Base-by-base conservation (phyloP, 1,140 invertebrate genomes). In the Pogonomyrmex barbatus region DNA sequence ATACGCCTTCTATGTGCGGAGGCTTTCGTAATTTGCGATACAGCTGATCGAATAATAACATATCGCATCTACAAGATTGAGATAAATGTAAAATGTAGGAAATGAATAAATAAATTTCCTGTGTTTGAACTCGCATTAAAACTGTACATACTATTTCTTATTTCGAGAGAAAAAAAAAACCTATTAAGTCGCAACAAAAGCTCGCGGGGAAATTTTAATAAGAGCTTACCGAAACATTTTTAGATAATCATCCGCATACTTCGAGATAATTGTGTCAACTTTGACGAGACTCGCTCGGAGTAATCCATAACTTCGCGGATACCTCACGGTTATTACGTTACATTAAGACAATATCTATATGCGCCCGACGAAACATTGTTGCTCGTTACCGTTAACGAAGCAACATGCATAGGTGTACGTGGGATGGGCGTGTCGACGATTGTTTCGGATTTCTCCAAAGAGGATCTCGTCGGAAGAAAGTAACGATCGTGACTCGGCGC, bases 401-500 rank as follows among this genome's bases (percentile, higher is more conserved):
- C 63, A 63, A 24, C 65, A 47, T 65, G 65, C 36, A 73, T 52
- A 47, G 30, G 73, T 77, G 50, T 81, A 70, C 73, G 77, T 77
- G 24, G 24, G 33, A 77, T 89, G 79, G 88, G 88, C 82, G 89
- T 88, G 86, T 63, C 89, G 67, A 52, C 81, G 81, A 90, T 88
- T 82, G 89, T 90, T 90, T 90, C 76, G 76, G 76, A 90, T 90
- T 90, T 90, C 88, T 88, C 86, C 78, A 86, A 82, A 82, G 84
- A 63, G 54, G 5, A 73, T 79, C 77, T 58, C 42, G 56, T 62
- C n/a, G 24, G 42, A 50, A 54, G 79, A 89, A 87, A 85, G 65
- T 87, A 89, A 89, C 60, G 88, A 73, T 90, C 89, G 86, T 90
- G 89, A 90, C 85, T 84, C 54, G 39, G 45, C 42, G 24, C 17